Percentiles rank a stretch among this genome's conserved stretches.
These are phyloP conservation scores for Nothura maculosa DNA, from an alignment of 2,797 vertebrate species.

Conservation along the genomic window DNA sequence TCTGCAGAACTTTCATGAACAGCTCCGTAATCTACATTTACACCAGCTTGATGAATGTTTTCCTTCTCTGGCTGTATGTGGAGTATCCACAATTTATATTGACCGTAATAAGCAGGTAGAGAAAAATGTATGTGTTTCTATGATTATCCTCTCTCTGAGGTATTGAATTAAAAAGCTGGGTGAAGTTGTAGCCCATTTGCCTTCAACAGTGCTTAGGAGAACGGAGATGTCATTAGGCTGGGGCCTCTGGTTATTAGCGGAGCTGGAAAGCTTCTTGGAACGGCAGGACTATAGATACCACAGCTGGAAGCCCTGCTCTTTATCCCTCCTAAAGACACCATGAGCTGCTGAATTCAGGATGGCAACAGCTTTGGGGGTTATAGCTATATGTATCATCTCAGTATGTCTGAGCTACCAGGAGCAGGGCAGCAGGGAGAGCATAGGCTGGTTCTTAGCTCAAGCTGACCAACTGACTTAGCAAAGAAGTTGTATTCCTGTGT, in stretches of 20 bases:
- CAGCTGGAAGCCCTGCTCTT: accelerated
- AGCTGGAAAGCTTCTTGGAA: background rate
- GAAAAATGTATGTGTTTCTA: background rate
- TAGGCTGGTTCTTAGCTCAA: background rate
- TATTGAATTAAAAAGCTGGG: background rate
- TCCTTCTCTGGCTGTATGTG: background rate
- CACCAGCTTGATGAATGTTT: background rate
- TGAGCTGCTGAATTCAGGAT: background rate
- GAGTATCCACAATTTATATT: background rate
- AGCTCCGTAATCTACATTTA: background rate
- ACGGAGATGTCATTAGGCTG: background rate
- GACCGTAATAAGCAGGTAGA: background rate
- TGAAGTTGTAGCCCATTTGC: background rate
- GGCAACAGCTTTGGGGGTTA: background rate
- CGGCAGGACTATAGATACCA: background rate
- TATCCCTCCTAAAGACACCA: background rate
- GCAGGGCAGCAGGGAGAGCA: background rate
- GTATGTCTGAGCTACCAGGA: background rate
- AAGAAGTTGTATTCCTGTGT: accelerated
- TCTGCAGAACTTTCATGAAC: background rate
- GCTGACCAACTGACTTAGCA: background rate
- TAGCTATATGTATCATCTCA: background rate
- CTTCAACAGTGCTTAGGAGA: background rate
- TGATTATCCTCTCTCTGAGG: background rate
- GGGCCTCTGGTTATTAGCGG: background rate